phyloP scores from a whole-genome alignment of 2,888 invertebrate genomes.

The Asteroscopus sphinx region DNA sequence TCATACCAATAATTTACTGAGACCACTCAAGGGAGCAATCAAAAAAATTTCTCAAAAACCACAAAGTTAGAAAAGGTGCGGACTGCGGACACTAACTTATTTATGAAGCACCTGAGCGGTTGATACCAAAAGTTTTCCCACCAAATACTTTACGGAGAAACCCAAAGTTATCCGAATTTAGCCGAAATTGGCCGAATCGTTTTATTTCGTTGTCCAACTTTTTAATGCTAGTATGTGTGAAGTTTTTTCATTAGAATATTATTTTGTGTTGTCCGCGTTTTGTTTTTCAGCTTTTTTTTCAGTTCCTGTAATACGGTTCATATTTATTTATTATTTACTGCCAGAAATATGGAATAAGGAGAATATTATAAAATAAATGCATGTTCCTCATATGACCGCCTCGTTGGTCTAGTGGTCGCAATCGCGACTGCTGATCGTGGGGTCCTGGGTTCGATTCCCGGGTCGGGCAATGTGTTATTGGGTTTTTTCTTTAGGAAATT shows the following conservation, averaged over 20 bases:
- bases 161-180: slow-evolving; percentile 41
- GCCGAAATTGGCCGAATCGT: slow-evolving; percentile 40
- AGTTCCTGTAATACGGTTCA: no score
- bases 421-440: no score
- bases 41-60: slow-evolving; percentile 34
- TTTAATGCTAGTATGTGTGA: slow-evolving; percentile 22
- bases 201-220: slow-evolving; percentile 44
- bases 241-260: slow-evolving; percentile 51
- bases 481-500: no score
- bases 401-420: no score
- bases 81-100: slow-evolving; percentile 52
- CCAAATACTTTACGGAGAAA: slow-evolving; percentile 36
- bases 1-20: slow-evolving; percentile 37
- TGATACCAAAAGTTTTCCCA: slow-evolving; percentile 26
- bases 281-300: slow-evolving; percentile 28
- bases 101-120: slow-evolving; percentile 49
- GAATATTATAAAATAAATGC: no score
- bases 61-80: slow-evolving; percentile 34
- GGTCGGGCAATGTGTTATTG: no score
- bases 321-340: no score
- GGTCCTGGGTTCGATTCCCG: no score
- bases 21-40: slow-evolving; percentile 27
- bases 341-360: no score
- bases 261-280: slow-evolving; percentile 22
- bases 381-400: no score